Evolutionary conservation across 2,113 vertebrate genomes (phyloP).

Genomic region (Chloropsis cyanopogon): DNA sequence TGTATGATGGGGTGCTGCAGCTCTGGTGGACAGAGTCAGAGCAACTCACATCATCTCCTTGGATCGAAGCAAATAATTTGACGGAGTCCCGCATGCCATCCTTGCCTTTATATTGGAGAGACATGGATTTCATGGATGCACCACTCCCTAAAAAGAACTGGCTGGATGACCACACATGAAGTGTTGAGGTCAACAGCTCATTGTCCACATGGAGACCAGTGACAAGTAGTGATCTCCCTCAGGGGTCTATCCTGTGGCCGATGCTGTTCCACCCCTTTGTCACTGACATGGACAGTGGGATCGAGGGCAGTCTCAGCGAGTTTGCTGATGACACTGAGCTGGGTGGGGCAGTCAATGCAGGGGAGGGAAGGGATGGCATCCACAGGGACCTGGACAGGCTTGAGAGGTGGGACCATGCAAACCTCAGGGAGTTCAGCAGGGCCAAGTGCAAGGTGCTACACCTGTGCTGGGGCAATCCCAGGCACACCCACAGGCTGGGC

Average conservation of each 20-base stretch:
- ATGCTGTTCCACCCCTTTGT: not conserved
- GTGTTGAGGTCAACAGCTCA: not conserved
- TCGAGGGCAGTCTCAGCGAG: not conserved
- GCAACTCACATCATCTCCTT: not conserved
- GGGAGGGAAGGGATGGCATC: not conserved
- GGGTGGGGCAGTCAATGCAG: not conserved
- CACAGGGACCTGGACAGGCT: not conserved
- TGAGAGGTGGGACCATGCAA: not conserved
- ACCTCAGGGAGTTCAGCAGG: not conserved
- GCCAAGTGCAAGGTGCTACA: not conserved
- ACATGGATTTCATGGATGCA: not conserved
- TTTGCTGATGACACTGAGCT: not conserved
- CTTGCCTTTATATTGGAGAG: not conserved
- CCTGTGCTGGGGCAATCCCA: not conserved
- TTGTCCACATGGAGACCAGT: not conserved
- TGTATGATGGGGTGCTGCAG: not conserved
- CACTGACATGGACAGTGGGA: not conserved
- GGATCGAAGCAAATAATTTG: rapidly evolving
- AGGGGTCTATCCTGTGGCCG: not conserved
- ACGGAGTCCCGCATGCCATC: rapidly evolving
- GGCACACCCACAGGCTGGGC: not conserved
- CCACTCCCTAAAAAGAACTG: not conserved
- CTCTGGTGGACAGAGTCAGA: not conserved
- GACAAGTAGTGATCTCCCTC: not conserved
- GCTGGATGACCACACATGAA: not conserved